Evolutionary conservation across 1,140 invertebrate species (phyloP).

Genomic region (Chironomus striatipennis): DNA sequence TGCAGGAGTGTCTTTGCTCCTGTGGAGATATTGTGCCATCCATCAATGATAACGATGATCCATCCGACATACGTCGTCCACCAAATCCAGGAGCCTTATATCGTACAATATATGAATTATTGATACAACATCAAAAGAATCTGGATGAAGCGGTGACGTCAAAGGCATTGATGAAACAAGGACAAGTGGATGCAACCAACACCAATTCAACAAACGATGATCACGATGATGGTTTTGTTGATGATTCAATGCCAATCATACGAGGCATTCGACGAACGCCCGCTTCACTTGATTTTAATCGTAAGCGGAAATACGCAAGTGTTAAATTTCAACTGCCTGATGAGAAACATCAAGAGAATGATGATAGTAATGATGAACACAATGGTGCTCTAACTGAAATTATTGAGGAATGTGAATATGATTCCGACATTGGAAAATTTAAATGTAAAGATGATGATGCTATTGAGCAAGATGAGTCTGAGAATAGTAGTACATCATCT

Average conservation of each 20-base stretch:
- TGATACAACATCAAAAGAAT: slow-evolving; percentile 28
- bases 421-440: slow-evolving; percentile 26
- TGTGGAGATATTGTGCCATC: slow-evolving; percentile 57
- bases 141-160: slow-evolving; percentile 21
- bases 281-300: background rate
- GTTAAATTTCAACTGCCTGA: slow-evolving; percentile 22
- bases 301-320: slow-evolving; percentile 18
- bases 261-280: background rate
- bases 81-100: slow-evolving; percentile 26
- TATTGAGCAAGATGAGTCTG: background rate
- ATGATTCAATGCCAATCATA: background rate
- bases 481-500: slow-evolving; percentile 19
- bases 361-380: background rate
- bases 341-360: background rate
- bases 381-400: slow-evolving; percentile 22
- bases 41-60: slow-evolving; percentile 27
- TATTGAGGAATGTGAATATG: slow-evolving; percentile 26
- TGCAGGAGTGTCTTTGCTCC: slow-evolving; percentile 68
- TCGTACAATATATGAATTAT: slow-evolving; percentile 24
- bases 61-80: slow-evolving; percentile 27
- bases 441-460: slow-evolving; percentile 26
- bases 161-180: too few species aligned
- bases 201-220: slow-evolving; percentile 28
- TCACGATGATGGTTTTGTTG: slow-evolving; percentile 17
- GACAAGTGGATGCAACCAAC: slow-evolving; percentile 27